phyloP scores from a whole-genome alignment of 2,797 vertebrate genomes.

The Hephaestus fuliginosus region DNA sequence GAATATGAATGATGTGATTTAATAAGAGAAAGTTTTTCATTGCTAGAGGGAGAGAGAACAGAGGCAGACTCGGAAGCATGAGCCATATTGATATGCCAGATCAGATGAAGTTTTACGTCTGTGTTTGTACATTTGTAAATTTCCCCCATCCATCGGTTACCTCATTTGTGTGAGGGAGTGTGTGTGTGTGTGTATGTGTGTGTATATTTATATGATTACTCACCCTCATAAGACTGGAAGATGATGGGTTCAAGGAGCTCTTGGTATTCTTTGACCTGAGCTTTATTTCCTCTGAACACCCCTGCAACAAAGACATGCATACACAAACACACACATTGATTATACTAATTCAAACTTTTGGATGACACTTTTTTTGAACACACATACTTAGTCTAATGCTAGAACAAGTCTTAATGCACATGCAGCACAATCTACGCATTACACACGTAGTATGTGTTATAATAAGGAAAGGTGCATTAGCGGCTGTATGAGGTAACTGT shows the following conservation, averaged over 20 bases:
- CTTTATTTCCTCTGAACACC: constrained; percentile 90
- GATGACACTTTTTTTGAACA: not conserved
- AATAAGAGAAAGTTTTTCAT: constrained; percentile 49
- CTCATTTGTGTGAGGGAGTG: not conserved
- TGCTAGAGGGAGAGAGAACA: constrained; percentile 27
- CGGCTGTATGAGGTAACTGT: not conserved
- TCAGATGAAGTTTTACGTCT: not conserved
- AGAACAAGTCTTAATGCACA: not conserved
- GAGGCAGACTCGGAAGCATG: constrained; percentile 3
- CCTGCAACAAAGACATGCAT: constrained; percentile 81
- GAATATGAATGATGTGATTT: constrained; percentile 65
- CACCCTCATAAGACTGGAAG: constrained; percentile 93
- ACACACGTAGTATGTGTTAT: not conserved
- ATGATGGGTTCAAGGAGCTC: constrained; percentile 92
- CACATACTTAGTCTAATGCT: not conserved
- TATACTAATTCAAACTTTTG: not conserved
- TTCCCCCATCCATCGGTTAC: not conserved
- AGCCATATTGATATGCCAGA: constrained; percentile 8
- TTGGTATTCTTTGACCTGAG: constrained; percentile 94
- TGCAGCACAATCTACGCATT: not conserved
- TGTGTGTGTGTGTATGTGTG: not conserved
- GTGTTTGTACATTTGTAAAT: not conserved
- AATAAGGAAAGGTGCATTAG: not conserved
- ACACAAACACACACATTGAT: not conserved
- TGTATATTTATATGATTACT: constrained; percentile 21